These are phyloP conservation scores for Enteromius unitaeniatus DNA, from an alignment of 2,797 vertebrate species.

Conservation along the genomic window DNA sequence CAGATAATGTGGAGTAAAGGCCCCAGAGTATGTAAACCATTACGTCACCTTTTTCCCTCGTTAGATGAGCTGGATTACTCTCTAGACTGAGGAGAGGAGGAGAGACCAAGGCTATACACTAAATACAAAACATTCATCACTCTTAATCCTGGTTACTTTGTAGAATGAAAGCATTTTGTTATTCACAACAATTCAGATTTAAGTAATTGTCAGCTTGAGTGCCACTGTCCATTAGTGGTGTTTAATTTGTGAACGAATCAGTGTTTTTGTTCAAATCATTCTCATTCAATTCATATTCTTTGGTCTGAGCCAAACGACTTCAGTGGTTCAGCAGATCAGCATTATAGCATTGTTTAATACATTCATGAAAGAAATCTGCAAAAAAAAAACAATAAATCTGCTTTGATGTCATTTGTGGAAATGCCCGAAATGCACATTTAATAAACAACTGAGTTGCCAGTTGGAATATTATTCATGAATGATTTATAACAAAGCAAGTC, in stretches of 20 bases:
- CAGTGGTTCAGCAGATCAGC: not conserved
- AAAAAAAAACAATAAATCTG: not conserved
- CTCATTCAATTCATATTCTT: not conserved
- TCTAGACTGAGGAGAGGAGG: not conserved
- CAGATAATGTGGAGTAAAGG: not conserved
- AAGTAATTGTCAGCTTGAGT: not conserved
- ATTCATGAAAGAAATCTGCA: not conserved
- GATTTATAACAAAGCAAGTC: not conserved
- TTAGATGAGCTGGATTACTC: conserved; percentile 21
- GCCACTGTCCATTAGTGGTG: not conserved
- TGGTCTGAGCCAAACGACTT: not conserved
- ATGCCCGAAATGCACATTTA: not conserved
- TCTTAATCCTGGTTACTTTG: not conserved
- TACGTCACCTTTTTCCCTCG: conserved; percentile 13
- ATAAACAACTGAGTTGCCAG: not conserved
- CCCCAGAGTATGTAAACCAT: conserved; percentile 4
- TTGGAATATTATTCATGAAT: not conserved
- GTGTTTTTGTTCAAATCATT: not conserved
- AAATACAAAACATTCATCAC: not conserved
- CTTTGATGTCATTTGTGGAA: not conserved
- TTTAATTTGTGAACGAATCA: not conserved
- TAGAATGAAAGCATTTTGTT: not conserved
- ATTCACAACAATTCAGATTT: not conserved
- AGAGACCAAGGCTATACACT: not conserved
- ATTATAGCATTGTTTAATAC: not conserved